Conservation (phyloP, 2,797 vertebrate species). For the Cottoperca gobio region DNA sequence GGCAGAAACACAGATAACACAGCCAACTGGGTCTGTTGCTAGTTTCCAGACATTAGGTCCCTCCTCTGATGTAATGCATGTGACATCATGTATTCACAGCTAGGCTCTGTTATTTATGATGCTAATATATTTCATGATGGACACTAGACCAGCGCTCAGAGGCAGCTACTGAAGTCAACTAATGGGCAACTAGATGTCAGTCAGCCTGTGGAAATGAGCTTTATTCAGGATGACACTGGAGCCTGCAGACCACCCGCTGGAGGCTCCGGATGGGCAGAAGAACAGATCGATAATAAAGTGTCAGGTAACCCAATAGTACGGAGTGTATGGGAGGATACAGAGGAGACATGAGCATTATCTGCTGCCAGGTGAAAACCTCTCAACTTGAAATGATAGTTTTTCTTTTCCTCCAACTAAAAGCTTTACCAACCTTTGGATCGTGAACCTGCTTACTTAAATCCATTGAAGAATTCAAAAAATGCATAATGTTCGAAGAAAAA, state of each 20-base stretch:
- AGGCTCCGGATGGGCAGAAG: slow-evolving; percentile 4
- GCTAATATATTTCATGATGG: slow-evolving; percentile 28
- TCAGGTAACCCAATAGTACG: not conserved
- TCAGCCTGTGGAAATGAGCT: slow-evolving; percentile 18
- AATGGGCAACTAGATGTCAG: not conserved
- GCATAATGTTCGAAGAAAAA: not conserved
- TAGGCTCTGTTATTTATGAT: slow-evolving; percentile 27
- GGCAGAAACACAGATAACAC: not conserved
- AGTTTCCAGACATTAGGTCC: slow-evolving; percentile 7
- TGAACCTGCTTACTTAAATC: not conserved
- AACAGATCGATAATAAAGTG: slow-evolving; percentile 15
- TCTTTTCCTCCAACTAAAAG: not conserved
- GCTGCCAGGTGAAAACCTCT: not conserved
- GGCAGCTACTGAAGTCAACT: slow-evolving; percentile 18
- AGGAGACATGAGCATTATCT: not conserved
- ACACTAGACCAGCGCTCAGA: not conserved
- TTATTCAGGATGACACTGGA: slow-evolving; percentile 33
- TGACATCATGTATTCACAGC: slow-evolving; percentile 35
- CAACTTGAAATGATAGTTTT: not conserved
- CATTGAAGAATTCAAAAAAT: slow-evolving; percentile 5
- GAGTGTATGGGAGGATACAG: not conserved
- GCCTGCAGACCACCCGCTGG: slow-evolving; percentile 6
- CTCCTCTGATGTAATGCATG: slow-evolving; percentile 10
- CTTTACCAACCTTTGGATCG: not conserved
- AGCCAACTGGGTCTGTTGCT: slow-evolving; percentile 1